Percentiles rank a stretch among this genome's conserved stretches.
phyloP scores from a whole-genome alignment of 2,797 vertebrate species.

The Uromys caudimaculatus region DNA sequence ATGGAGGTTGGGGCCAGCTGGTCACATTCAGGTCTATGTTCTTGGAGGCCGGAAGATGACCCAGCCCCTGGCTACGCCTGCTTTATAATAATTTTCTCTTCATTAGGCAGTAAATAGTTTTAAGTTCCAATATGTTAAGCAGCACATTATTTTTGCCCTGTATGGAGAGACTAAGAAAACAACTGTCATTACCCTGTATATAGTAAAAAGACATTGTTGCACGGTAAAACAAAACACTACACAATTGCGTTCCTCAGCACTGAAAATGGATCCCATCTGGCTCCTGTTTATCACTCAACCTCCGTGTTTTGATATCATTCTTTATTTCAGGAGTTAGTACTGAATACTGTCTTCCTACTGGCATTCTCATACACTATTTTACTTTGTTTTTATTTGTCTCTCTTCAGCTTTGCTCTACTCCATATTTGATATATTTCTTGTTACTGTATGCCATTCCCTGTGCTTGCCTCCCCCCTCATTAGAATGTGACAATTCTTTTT shows the following conservation, averaged over 20 bases:
- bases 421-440: not conserved
- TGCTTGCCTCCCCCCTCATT: too few species aligned
- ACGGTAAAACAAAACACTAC: not conserved
- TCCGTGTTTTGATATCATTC: not conserved
- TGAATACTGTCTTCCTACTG: not conserved
- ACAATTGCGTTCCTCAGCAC: not conserved
- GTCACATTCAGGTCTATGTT: slow-evolving; percentile 92
- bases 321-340: not conserved
- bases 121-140: not conserved
- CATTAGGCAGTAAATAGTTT: not conserved
- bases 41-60: slow-evolving; percentile 92
- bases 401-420: not conserved
- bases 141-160: not conserved
- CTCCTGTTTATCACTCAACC: not conserved
- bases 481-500: not conserved
- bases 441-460: not conserved
- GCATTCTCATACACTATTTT: not conserved
- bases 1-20: not conserved
- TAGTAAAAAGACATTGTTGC: not conserved
- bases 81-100: slow-evolving; percentile 31
- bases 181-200: not conserved
- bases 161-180: not conserved
- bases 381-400: not conserved
- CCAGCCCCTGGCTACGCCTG: slow-evolving; percentile 94
- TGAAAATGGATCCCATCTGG: not conserved